Evolutionary conservation across 2,113 vertebrate genomes (phyloP).

Genomic region (Nanger granti): DNA sequence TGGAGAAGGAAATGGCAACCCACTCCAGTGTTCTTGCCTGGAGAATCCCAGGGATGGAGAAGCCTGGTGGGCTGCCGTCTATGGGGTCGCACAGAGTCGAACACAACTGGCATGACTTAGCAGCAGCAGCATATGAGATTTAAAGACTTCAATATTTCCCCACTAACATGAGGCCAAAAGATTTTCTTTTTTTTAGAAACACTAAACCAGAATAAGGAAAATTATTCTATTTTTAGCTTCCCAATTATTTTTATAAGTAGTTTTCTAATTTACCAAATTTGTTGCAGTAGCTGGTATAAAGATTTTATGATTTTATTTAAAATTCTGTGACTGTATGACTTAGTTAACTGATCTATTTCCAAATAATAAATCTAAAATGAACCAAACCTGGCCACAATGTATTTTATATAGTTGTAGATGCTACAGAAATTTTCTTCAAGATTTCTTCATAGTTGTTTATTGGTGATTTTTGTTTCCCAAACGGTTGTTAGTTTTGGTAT

Average conservation of each 20-base stretch:
- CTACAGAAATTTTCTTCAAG: background rate
- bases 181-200: background rate
- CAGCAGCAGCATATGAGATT: background rate
- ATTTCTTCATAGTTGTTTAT: background rate
- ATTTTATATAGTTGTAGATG: background rate
- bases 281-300: background rate
- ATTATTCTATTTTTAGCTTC: background rate
- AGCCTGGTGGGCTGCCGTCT: no score
- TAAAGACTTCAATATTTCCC: background rate
- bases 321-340: background rate
- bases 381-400: background rate
- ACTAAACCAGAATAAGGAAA: background rate
- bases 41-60: no score
- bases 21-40: no score
- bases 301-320: background rate
- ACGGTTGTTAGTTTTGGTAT: background rate
- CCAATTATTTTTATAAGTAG: background rate
- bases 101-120: no score
- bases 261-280: background rate
- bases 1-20: no score
- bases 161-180: background rate
- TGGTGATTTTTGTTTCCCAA: background rate
- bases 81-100: no score
- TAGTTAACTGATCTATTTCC: background rate
- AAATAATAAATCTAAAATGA: background rate